Evolutionary conservation across 2,888 invertebrate species (phyloP).

Genomic region (Altica lythri): DNA sequence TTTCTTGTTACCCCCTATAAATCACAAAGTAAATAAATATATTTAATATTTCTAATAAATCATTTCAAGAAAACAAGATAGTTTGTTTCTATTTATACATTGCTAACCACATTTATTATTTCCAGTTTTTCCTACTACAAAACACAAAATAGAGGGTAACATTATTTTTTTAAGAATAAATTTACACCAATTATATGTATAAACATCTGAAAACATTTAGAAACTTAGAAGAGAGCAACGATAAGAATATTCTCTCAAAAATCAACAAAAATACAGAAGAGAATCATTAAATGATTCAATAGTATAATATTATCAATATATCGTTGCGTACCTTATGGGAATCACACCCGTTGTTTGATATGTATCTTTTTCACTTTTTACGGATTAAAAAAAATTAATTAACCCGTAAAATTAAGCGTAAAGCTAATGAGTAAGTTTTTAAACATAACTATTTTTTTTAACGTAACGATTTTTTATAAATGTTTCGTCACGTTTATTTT

Average conservation of each 20-base stretch:
- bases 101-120: too few relatives aligned
- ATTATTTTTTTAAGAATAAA: conserved; percentile 19
- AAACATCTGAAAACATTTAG: conserved; percentile 29
- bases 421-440: conserved; percentile 12
- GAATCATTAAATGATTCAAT: conserved; percentile 10
- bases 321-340: conserved; percentile 34
- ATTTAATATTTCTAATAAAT: neutral
- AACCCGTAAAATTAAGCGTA: conserved; percentile 33
- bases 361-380: conserved; percentile 38
- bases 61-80: neutral
- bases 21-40: neutral
- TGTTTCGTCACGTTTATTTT: conserved; percentile 41
- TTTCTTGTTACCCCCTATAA: conserved; percentile 11
- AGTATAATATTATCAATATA: too few relatives aligned
- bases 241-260: conserved; percentile 26
- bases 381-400: too few relatives aligned
- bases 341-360: conserved; percentile 37
- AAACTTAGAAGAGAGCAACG: conserved; percentile 30
- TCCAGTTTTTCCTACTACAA: too few relatives aligned
- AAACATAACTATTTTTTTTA: conserved; percentile 44
- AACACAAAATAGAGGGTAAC: conserved; percentile 8
- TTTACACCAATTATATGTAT: conserved; percentile 25
- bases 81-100: too few relatives aligned
- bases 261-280: conserved; percentile 26
- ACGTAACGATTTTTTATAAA: conserved; percentile 46